Conservation (phyloP, 2,797 vertebrate species). For the Hydrolagus colliei region DNA sequence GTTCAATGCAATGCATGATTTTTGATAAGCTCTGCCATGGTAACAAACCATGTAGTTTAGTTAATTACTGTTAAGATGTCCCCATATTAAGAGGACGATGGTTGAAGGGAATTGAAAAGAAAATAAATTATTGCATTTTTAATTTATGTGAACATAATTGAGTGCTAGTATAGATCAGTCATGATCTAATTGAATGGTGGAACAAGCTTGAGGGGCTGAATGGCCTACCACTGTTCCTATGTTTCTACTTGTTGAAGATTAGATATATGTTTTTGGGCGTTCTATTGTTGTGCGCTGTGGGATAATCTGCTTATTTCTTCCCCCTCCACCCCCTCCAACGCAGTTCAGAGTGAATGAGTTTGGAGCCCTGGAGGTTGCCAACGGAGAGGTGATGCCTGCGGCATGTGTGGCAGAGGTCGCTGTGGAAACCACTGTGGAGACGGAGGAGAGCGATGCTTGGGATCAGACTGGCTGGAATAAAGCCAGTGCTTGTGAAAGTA, state of each 20-base stretch:
- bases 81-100: no score
- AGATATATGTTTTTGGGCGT: no score
- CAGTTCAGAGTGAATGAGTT: slow-evolving; percentile 30
- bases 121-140: not conserved
- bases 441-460: slow-evolving; percentile 6
- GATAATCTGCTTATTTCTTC: slow-evolving; percentile 1
- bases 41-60: no score
- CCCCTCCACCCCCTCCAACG: not conserved
- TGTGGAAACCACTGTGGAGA: not conserved
- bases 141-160: not conserved
- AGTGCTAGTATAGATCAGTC: no score
- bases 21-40: not conserved
- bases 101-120: not conserved
- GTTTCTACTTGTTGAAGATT: no score
- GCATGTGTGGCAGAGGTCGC: not conserved
- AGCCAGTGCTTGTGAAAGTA: not conserved
- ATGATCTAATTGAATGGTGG: no score
- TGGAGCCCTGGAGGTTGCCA: slow-evolving; percentile 20
- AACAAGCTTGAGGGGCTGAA: no score
- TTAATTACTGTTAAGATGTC: no score
- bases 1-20: not conserved
- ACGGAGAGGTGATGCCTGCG: not conserved
- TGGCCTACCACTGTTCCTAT: no score
- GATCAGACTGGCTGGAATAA: slow-evolving; percentile 7
- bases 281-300: not conserved